These are phyloP conservation scores for Caenorhabditis doughertyi DNA, from an alignment of 2,888 invertebrate genomes.

Conservation along the genomic window DNA sequence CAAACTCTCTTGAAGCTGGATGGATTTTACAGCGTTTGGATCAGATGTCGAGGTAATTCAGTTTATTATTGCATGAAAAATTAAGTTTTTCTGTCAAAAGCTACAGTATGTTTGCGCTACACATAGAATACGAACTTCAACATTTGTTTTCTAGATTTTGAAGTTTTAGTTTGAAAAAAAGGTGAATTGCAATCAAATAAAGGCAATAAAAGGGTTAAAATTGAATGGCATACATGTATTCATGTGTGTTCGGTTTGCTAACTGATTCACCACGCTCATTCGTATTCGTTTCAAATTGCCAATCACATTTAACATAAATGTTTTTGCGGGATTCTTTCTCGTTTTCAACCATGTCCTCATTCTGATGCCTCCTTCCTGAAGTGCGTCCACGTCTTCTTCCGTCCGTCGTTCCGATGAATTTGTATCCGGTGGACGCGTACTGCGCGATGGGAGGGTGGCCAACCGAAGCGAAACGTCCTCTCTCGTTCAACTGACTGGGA, in stretches of 20 bases:
- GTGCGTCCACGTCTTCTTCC: conserved; percentile 45
- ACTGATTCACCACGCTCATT: conserved; percentile 41
- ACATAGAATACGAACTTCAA: conserved; percentile 1
- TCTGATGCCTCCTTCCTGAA: conserved; percentile 59
- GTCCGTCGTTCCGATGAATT: conserved; percentile 32
- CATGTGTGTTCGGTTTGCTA: conserved; percentile 22
- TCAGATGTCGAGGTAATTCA: conserved; percentile 56
- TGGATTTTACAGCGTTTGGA: conserved; percentile 59
- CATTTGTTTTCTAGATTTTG: too few relatives aligned
- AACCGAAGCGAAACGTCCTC: conserved; percentile 56
- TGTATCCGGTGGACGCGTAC: conserved; percentile 55
- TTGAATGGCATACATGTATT: background rate
- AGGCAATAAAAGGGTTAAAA: conserved; percentile 23
- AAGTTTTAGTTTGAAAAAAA: too few relatives aligned
- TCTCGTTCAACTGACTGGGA: conserved; percentile 48
- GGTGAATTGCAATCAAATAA: background rate
- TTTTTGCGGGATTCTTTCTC: conserved; percentile 29
- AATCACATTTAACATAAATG: conserved; percentile 51
- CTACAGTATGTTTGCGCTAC: conserved; percentile 30
- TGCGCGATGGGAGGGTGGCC: conserved; percentile 41
- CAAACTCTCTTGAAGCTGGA: conserved; percentile 29
- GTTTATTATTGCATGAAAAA: background rate
- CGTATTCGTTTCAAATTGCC: conserved; percentile 35
- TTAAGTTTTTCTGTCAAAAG: conserved; percentile 7
- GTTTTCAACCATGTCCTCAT: conserved; percentile 58